phyloP scores from a whole-genome alignment of 1,140 invertebrate species.

The Anastrepha ludens region DNA sequence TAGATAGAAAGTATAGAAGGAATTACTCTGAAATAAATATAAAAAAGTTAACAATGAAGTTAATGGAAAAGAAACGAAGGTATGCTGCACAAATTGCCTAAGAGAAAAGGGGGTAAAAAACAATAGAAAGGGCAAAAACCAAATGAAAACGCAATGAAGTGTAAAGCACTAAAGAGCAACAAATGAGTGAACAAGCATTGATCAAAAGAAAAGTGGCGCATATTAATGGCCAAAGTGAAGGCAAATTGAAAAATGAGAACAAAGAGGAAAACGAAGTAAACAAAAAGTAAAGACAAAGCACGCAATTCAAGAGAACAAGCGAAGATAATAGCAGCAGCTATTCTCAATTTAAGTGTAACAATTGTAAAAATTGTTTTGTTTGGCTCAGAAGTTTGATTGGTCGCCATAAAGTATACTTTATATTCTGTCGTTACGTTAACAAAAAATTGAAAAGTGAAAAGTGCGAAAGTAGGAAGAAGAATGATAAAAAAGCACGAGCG shows the following conservation, averaged over 20 bases:
- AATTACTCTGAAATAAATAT: background rate
- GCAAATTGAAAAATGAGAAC: background rate
- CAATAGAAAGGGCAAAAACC: background rate
- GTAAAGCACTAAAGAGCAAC: background rate
- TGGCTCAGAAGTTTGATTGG: slow-evolving; percentile 27
- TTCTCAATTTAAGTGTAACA: slow-evolving; percentile 10
- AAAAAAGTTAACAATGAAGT: background rate
- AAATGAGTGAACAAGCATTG: slow-evolving; percentile 12
- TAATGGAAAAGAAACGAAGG: background rate
- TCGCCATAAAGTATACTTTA: background rate
- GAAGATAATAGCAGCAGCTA: background rate
- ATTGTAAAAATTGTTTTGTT: slow-evolving; percentile 26
- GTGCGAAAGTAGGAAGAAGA: background rate
- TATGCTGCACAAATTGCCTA: background rate
- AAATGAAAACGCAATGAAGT: slow-evolving; percentile 1
- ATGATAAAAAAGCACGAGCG: background rate
- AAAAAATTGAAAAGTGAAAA: slow-evolving; percentile 11
- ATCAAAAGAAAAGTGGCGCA: slow-evolving; percentile 9
- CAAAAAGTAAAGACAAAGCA: background rate
- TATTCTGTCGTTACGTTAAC: background rate
- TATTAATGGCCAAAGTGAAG: background rate
- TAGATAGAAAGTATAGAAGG: background rate
- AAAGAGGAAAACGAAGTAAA: background rate
- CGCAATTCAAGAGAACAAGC: background rate
- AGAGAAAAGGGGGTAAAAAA: background rate